A percentile compares a stretch with the other conserved stretches of the same genome.
These are phyloP conservation scores for Sebastes trivittatus DNA, from an alignment of 2,797 vertebrate species.

Conservation along the genomic window DNA sequence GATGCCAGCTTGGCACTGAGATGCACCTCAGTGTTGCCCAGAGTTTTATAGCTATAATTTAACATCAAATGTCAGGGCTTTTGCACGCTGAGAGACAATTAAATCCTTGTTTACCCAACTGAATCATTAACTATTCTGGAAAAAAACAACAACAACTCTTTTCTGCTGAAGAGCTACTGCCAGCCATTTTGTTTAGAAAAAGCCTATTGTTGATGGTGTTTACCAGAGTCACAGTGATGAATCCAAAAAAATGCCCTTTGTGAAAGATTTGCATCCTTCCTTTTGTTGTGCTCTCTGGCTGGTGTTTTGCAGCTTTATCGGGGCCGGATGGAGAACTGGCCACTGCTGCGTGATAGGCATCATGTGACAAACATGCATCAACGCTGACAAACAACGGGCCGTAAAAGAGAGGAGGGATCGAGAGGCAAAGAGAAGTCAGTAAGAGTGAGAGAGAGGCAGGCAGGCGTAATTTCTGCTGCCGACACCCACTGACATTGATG, in stretches of 20 bases:
- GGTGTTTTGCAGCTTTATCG: constrained; percentile 36
- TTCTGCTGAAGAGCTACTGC: constrained; percentile 32
- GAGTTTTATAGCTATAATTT: constrained; percentile 69
- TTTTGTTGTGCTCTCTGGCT: constrained; percentile 52
- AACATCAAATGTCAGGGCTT: constrained; percentile 59
- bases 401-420: constrained; percentile 40
- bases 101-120: constrained; percentile 69
- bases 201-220: constrained; percentile 47
- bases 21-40: constrained; percentile 27
- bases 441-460: constrained; percentile 14
- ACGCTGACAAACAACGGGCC: constrained; percentile 41
- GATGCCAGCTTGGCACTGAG: constrained; percentile 53
- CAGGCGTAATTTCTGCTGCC: constrained; percentile 44
- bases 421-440: constrained; percentile 48
- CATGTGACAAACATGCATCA: constrained; percentile 53
- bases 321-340: constrained; percentile 31
- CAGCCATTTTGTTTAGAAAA: constrained; percentile 42
- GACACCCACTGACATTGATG: constrained; percentile 43
- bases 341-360: constrained; percentile 7
- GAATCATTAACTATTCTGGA: constrained; percentile 58
- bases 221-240: constrained; percentile 29
- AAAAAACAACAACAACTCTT: constrained; percentile 7
- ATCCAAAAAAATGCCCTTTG: constrained; percentile 45
- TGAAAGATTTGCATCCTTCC: constrained; percentile 53
- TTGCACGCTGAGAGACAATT: constrained; percentile 58